A percentile compares a stretch with the other conserved stretches of the same genome.
Evolutionary conservation across 2,113 vertebrate genomes (phyloP).

Genomic region (Strigops habroptila): DNA sequence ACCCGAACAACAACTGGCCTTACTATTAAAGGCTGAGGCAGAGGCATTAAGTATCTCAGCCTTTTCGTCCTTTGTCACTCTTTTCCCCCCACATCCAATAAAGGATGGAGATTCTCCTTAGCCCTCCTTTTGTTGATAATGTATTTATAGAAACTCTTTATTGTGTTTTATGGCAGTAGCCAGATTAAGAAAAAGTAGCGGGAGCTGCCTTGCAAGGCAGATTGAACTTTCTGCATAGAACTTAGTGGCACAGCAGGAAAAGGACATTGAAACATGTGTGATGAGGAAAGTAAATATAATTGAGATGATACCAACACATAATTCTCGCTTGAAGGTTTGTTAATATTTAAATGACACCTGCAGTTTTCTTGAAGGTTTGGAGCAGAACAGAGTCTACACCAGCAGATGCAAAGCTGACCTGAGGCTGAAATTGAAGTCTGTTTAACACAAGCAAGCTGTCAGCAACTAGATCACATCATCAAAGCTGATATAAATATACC

Average conservation of each 20-base stretch:
- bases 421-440: neutral
- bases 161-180: neutral
- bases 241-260: neutral
- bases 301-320: neutral
- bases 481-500: neutral
- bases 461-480: neutral
- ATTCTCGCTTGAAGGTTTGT: neutral
- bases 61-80: neutral
- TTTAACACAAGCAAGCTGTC: neutral
- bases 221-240: neutral
- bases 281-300: neutral
- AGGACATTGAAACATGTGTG: fast-evolving
- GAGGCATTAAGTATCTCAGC: neutral
- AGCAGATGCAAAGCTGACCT: neutral
- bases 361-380: neutral
- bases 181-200: neutral
- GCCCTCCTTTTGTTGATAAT: neutral
- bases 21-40: neutral
- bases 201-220: neutral
- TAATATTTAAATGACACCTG: neutral
- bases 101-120: neutral
- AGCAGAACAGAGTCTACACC: neutral
- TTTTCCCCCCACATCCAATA: neutral
- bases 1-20: neutral
- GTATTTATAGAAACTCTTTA: neutral